Evolutionary conservation across 2,888 invertebrate genomes (phyloP), one percentile per base, ranked within the genome.

Genomic region (Phengaris alcon): DNA sequence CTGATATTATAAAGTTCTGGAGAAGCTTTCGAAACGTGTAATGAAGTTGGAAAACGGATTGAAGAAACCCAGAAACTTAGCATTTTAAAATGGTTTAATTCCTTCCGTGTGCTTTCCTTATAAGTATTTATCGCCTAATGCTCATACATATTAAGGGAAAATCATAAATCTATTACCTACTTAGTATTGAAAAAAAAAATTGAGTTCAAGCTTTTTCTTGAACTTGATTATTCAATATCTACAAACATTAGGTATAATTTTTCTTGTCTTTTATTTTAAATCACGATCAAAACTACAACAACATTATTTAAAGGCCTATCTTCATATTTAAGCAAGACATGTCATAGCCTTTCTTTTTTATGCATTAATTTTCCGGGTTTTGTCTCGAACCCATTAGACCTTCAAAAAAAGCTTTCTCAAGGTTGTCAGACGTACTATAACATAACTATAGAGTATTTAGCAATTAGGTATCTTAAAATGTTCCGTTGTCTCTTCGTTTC

Each of bases 21-120:
- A 9, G 48, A 15, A 48, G 68, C 68, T 69, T 69, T 69, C 68
- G 68, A 69, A 69, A 69, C 48, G 9, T n/a, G 68, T 69, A n/a
- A 48, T n/a, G 4, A 6, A 48, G 46, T 46, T 69, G 46, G 64
- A 69, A 69, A 48, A 69, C 48, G 15, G 69, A 69, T 15, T 69
- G 68, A 69, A 69, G 68, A 10, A 15, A 48, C 46, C 69, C 69
- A 69, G 48, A 69, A 69, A 48, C 46, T 69, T 69, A 69, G 69
- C 69, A 69, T 69, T 69, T 69, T 69, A 69, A 69, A 69, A 69
- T 69, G 69, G 69, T 15, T 48, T 44, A 64, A 46, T 48, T 69
- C 69, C 69, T 69, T 69, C 69, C 69, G 69, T n/a, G 10, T 69
- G 10, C 6, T 48, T 22, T 9, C 69, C 69, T 13, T 69, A 69